Base-by-base conservation (phyloP, 2,797 vertebrate species). In the Odontamblyopus rebecca region DNA sequence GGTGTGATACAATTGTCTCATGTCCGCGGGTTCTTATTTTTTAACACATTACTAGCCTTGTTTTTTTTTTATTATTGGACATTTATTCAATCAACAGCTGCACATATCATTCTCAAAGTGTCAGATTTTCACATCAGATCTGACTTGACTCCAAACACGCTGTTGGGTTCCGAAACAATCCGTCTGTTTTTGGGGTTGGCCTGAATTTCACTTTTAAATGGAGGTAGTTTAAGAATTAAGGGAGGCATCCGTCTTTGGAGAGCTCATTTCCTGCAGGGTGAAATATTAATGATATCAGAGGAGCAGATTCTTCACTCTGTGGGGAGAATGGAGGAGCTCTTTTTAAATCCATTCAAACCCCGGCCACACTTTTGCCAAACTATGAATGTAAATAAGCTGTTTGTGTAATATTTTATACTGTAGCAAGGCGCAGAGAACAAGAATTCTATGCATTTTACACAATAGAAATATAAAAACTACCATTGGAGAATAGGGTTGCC, bases 201-300 rank as follows among this genome's bases (percentile, higher is more conserved):
- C 72, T 48, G 41, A 5, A 64, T 69, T 69, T 62, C 61, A 27
- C 15, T 19, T 41, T 85, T 78, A 84, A 91, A 78, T 85, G 67
- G 12, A 35, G 11, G 41, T 78, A 44, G 72, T 78, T 78, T 72
- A 29, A 38, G 70, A 72, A 68, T 80, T 74, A 23, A 35, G 76
- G 72, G 77, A 93, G 93, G 90, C 89, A 90, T 92, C 86, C 80
- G 18, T 86, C 89, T 90, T 75, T 29, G 72, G 74, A 83, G 82
- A 81, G 83, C 89, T 92, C 27, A 87, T 94, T 93, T 93, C 77
- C 82, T 87, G 30, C 59, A 71, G 73, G 76, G 78, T 67, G 79
- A 76, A 85, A 85, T 86, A 90, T 92, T 88, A 90, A 90, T 91
- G 32, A 67, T 61, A 53, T 67, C 56, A 66, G 51, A 61, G 12